Conservation (phyloP, 2,113 vertebrate species). For the Toxotes chatareus region DNA sequence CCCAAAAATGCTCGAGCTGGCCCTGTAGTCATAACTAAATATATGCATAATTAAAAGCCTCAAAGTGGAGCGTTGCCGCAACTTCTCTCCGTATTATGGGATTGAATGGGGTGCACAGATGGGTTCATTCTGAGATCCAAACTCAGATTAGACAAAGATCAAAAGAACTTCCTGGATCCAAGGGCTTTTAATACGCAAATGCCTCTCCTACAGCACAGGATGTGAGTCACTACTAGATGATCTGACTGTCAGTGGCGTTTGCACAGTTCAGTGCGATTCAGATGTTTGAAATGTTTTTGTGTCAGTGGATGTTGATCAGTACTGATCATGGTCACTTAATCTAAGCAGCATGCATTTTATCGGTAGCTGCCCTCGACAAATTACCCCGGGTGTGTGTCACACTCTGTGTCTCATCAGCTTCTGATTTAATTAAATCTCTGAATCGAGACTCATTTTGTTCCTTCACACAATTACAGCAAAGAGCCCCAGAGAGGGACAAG, state of each 20-base stretch:
- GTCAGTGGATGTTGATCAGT: constrained; percentile 25
- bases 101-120: constrained; percentile 46
- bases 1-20: constrained; percentile 11
- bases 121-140: constrained; percentile 55
- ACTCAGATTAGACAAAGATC: constrained; percentile 20
- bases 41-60: constrained; percentile 43
- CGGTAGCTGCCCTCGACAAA: constrained; percentile 33
- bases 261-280: background rate
- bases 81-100: constrained; percentile 26
- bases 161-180: constrained; percentile 43
- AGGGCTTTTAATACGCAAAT: constrained; percentile 22
- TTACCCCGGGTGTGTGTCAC: constrained; percentile 51
- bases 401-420: constrained; percentile 53
- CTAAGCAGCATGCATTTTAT: constrained; percentile 50
- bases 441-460: constrained; percentile 75
- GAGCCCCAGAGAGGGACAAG: constrained; percentile 61
- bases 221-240: constrained; percentile 25
- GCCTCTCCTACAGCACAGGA: constrained; percentile 28
- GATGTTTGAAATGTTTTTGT: constrained; percentile 25
- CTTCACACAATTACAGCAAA: constrained; percentile 79
- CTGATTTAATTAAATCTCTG: constrained; percentile 78
- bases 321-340: constrained; percentile 33
- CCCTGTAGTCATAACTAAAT: constrained; percentile 40
- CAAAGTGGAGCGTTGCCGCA: constrained; percentile 2
- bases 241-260: constrained; percentile 8